Evolutionary conservation across 2,888 invertebrate genomes (phyloP).

Genomic region (Ametastegia equiseti): DNA sequence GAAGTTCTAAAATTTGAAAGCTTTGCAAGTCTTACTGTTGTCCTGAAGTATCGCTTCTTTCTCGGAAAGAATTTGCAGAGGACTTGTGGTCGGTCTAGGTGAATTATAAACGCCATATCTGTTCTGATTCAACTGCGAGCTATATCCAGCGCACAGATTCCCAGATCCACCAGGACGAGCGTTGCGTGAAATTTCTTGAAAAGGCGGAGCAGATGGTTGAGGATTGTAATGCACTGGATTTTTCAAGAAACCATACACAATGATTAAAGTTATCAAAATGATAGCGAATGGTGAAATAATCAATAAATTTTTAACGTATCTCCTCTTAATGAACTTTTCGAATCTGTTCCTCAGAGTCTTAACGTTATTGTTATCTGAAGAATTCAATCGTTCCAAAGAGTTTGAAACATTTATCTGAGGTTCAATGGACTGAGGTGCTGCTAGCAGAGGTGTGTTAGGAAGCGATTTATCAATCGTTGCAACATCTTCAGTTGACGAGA

Average conservation of each 20-base stretch:
- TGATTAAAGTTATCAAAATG: slow-evolving; percentile 4
- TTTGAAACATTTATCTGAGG: background rate
- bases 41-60: slow-evolving; percentile 2
- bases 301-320: background rate
- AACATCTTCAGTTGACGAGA: background rate
- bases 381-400: background rate
- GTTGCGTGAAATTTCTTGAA: background rate
- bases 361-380: background rate
- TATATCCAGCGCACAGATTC: background rate
- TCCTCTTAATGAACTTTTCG: background rate
- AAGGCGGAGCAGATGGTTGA: slow-evolving; percentile 41
- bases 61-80: background rate
- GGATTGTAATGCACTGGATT: slow-evolving; percentile 36
- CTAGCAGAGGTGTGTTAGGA: background rate
- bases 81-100: background rate
- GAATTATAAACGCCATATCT: background rate
- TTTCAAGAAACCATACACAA: slow-evolving; percentile 28
- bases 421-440: slow-evolving; percentile 22
- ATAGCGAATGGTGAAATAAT: background rate
- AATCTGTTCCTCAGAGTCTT: background rate
- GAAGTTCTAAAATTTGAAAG: slow-evolving; percentile 4
- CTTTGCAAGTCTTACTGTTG: background rate
- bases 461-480: background rate
- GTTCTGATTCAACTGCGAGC: background rate
- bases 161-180: background rate